These are phyloP conservation scores for Ceratitis capitata DNA, from an alignment of 1,140 invertebrate genomes.

Conservation along the genomic window DNA sequence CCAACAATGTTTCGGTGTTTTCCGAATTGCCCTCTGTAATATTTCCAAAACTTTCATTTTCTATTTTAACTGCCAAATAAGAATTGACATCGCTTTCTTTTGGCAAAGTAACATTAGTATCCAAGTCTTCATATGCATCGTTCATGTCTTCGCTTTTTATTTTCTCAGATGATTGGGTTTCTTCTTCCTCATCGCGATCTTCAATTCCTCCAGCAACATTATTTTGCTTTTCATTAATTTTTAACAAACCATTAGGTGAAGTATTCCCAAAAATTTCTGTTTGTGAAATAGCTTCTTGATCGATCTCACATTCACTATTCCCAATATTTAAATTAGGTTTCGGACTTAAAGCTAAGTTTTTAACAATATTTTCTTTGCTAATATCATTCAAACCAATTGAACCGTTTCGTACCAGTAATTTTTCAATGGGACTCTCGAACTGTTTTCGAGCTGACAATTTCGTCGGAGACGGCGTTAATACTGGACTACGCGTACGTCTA, in stretches of 20 bases:
- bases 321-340: neutral
- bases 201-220: neutral
- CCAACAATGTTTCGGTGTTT: neutral
- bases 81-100: neutral
- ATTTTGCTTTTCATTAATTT: neutral
- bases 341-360: neutral
- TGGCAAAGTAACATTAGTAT: neutral
- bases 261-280: no score
- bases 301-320: neutral
- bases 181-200: neutral
- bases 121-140: neutral
- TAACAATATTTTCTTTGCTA: neutral
- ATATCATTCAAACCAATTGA: neutral
- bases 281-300: no score
- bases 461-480: neutral
- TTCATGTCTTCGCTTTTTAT: neutral
- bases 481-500: neutral
- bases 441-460: slow-evolving; percentile 1
- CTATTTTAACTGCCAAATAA: neutral
- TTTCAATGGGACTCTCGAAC: slow-evolving; percentile 45
- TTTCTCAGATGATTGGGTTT: neutral
- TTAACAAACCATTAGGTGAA: neutral
- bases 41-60: neutral
- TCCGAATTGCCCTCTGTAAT: neutral
- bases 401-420: slow-evolving; percentile 42